Percentiles rank a stretch among this genome's conserved stretches.
These are phyloP conservation scores for Dynastes hyllus DNA, from an alignment of 2,888 invertebrate genomes.

Conservation along the genomic window DNA sequence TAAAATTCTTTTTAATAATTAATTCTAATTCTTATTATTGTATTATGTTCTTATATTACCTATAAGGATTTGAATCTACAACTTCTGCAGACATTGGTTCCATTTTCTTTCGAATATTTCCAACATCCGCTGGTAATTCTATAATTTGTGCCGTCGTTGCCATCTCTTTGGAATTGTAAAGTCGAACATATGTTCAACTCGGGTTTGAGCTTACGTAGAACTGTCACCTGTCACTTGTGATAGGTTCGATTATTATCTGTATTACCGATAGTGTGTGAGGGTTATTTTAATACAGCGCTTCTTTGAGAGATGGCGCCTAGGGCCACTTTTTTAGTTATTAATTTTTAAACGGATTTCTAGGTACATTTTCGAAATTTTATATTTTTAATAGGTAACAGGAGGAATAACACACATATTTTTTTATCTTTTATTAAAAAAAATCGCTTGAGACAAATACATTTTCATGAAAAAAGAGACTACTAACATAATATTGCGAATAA, in stretches of 20 bases:
- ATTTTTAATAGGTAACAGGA: not conserved
- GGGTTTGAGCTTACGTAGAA: not conserved
- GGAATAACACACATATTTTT: not conserved
- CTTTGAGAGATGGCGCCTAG: not conserved
- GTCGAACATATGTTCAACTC: constrained; percentile 22
- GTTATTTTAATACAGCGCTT: not conserved
- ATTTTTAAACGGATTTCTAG: no score
- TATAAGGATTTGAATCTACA: constrained; percentile 98
- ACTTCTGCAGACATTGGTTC: constrained; percentile 96
- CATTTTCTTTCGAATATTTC: constrained; percentile 80
- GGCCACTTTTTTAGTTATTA: not conserved
- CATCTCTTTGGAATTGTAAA: constrained; percentile 70
- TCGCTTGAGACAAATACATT: constrained; percentile 60
- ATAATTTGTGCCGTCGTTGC: constrained; percentile 71
- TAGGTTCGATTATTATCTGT: not conserved
- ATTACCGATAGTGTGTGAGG: not conserved
- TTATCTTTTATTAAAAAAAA: constrained; percentile 57
- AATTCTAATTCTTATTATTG: constrained; percentile 41
- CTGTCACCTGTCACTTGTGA: not conserved
- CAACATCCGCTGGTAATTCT: constrained; percentile 62
- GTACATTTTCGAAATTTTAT: not conserved
- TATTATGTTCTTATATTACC: constrained; percentile 72
- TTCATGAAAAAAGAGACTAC: constrained; percentile 62
- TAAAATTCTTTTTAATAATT: constrained; percentile 65
- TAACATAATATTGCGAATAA: constrained; percentile 64